Evolutionary conservation across 1,140 invertebrate genomes (phyloP).

Genomic region (Lucilia cuprina): DNA sequence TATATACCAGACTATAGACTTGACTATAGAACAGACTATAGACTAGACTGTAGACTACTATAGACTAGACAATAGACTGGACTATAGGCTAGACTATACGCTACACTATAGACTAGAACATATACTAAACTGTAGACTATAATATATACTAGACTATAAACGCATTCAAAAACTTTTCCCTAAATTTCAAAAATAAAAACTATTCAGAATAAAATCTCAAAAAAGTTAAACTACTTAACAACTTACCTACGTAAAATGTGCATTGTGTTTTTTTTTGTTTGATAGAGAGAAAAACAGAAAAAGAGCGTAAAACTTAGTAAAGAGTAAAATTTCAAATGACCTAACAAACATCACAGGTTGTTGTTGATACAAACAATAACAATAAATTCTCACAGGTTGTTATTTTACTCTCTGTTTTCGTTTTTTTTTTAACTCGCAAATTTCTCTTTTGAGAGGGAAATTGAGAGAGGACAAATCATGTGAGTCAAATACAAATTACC

Average conservation of each 20-base stretch:
- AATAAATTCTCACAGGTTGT: background rate
- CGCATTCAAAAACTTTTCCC: no score
- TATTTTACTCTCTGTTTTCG: background rate
- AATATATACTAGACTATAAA: no score
- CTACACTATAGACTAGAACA: no score
- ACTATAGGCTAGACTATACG: no score
- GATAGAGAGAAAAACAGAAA: no score
- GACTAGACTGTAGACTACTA: no score
- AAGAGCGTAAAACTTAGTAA: no score
- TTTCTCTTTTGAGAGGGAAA: background rate
- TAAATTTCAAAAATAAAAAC: no score
- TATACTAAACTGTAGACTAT: no score
- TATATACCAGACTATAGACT: no score
- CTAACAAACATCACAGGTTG: slow-evolving; percentile 1
- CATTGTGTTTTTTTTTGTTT: background rate
- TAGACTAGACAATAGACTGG: no score
- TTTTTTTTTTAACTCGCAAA: background rate
- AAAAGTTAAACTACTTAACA: background rate
- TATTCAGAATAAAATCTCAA: background rate
- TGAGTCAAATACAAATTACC: background rate
- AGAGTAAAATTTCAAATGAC: background rate
- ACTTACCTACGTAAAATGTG: background rate
- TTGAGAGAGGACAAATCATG: background rate
- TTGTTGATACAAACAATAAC: background rate
- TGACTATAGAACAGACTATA: no score